A percentile compares a stretch with the other conserved stretches of the same genome.
Conservation (phyloP, 2,797 vertebrate species). For the Sitta carolinensis region DNA sequence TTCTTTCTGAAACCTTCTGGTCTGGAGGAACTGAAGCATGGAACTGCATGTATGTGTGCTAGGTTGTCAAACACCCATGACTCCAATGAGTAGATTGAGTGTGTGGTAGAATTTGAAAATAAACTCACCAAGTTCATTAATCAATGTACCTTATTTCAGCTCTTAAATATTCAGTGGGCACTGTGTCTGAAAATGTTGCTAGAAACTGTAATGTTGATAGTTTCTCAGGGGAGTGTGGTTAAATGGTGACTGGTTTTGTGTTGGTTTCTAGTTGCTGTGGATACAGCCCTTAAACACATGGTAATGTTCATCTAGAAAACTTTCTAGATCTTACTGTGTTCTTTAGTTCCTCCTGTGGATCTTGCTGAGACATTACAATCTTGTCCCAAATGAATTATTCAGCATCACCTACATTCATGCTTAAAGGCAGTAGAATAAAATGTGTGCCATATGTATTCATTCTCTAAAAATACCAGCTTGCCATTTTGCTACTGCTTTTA, state of each 20-base stretch:
- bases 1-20: background rate
- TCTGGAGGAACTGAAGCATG: background rate
- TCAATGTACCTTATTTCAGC: background rate
- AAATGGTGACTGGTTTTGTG: constrained; percentile 17
- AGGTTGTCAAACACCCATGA: background rate
- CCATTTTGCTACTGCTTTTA: background rate
- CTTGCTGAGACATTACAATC: background rate
- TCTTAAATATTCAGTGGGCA: background rate
- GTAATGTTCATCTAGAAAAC: background rate
- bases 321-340: background rate
- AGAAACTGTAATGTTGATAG: background rate
- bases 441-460: background rate
- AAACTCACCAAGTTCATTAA: background rate
- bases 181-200: background rate
- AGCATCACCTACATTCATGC: background rate
- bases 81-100: background rate
- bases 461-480: background rate
- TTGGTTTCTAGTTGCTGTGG: constrained; percentile 32
- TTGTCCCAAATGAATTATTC: background rate
- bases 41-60: background rate
- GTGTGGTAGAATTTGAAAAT: background rate
- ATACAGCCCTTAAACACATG: constrained; percentile 3
- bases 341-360: background rate
- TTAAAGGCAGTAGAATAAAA: background rate
- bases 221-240: constrained; percentile 16